phyloP scores from a whole-genome alignment of 2,797 vertebrate species.

The Pyrocephalus nanus region DNA sequence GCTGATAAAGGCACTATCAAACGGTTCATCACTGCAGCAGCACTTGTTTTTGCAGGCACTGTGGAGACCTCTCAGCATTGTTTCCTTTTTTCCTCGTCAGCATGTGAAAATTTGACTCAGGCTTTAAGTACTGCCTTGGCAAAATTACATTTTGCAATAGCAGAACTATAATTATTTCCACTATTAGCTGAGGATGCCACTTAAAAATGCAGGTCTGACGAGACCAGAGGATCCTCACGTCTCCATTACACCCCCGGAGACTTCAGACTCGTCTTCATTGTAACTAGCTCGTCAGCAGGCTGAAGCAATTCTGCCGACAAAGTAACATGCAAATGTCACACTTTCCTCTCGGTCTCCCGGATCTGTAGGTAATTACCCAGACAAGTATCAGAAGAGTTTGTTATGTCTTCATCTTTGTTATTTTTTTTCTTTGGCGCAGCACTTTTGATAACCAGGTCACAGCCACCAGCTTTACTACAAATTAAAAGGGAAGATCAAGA shows the following conservation, averaged over 20 bases:
- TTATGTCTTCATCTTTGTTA: neutral
- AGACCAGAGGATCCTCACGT: neutral
- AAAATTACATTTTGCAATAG: neutral
- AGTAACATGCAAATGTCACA: neutral
- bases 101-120: neutral
- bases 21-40: neutral
- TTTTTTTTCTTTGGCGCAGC: neutral
- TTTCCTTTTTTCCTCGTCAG: conserved; percentile 47
- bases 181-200: neutral
- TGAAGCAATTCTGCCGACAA: neutral
- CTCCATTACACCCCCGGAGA: neutral
- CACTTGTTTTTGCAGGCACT: neutral
- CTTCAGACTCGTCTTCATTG: neutral
- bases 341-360: neutral
- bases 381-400: neutral
- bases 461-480: neutral
- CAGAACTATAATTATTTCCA: neutral
- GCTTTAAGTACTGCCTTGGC: neutral
- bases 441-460: neutral
- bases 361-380: neutral
- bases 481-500: neutral
- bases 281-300: neutral
- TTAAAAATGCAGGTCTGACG: neutral
- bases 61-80: neutral
- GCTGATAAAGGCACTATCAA: conserved; percentile 38